A percentile compares a stretch with the other conserved stretches of the same genome.
These are phyloP conservation scores for Andrena cerasifolii DNA, from an alignment of 1,140 invertebrate species.

Conservation along the genomic window DNA sequence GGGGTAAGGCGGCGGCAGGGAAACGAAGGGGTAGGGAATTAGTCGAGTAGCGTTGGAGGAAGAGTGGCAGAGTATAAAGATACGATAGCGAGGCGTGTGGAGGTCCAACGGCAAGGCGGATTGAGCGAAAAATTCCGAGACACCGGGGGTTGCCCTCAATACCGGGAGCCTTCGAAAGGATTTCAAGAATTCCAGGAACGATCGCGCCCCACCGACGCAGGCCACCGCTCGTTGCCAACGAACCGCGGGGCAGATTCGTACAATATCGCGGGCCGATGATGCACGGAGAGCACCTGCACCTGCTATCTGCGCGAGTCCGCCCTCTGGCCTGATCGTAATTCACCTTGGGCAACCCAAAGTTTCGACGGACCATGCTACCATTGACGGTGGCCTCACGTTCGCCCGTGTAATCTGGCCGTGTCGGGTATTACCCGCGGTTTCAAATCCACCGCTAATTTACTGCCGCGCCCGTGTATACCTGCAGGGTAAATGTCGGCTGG, in stretches of 20 bases:
- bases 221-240: background rate
- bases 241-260: background rate
- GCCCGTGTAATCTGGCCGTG: slow-evolving; percentile 9
- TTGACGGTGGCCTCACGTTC: slow-evolving; percentile 13
- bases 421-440: background rate
- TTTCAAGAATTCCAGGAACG: background rate
- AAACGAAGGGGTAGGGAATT: too few relatives aligned
- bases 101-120: background rate
- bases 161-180: background rate
- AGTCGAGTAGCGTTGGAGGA: background rate
- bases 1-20: background rate
- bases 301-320: background rate
- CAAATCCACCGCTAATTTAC: slow-evolving; percentile 24
- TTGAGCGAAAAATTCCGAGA: background rate
- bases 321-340: slow-evolving; percentile 1
- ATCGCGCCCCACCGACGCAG: background rate
- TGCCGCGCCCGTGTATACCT: slow-evolving; percentile 1
- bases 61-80: background rate
- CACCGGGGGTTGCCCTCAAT: background rate
- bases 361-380: slow-evolving; percentile 6
- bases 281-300: too few relatives aligned
- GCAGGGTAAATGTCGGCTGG: slow-evolving; percentile 2
- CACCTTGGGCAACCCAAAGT: background rate
- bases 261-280: background rate
- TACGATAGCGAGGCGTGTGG: background rate